Evolutionary conservation across 2,888 invertebrate species (phyloP).

Genomic region (Arrhopalites spinosus): DNA sequence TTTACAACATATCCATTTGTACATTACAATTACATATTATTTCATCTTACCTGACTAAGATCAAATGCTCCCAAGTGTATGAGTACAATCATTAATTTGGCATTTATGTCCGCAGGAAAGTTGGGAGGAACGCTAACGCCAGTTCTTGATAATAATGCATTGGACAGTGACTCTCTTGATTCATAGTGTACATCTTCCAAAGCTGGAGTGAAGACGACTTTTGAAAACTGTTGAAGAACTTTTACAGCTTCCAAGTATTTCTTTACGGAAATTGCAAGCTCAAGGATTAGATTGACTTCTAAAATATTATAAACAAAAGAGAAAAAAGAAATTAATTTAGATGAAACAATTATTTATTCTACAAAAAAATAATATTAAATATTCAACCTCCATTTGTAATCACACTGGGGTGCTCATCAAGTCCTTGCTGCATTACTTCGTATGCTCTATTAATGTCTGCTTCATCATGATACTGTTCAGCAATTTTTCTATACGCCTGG

Average conservation of each 20-base stretch:
- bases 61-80: constrained; percentile 52
- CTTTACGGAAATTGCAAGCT: constrained; percentile 74
- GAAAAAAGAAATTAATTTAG: neutral
- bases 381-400: constrained; percentile 66
- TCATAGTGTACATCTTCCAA: constrained; percentile 29
- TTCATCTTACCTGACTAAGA: constrained; percentile 41
- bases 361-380: neutral
- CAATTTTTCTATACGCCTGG: constrained; percentile 73
- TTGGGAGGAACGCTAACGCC: constrained; percentile 28
- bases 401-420: constrained; percentile 71
- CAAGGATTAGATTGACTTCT: constrained; percentile 83
- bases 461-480: constrained; percentile 73
- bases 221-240: constrained; percentile 73
- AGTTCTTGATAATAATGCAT: constrained; percentile 22
- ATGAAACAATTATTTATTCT: constrained; percentile 19
- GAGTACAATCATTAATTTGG: constrained; percentile 47
- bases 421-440: constrained; percentile 76
- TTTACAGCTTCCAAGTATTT: constrained; percentile 73
- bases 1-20: too few relatives aligned
- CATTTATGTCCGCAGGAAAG: constrained; percentile 47
- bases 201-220: constrained; percentile 62
- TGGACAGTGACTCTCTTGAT: constrained; percentile 28
- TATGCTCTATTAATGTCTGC: constrained; percentile 75
- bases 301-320: constrained; percentile 58
- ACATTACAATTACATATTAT: neutral